Percentiles rank a stretch among this genome's conserved stretches.
phyloP scores from a whole-genome alignment of 2,888 invertebrate species.

The Gnatocerus cornutus region DNA sequence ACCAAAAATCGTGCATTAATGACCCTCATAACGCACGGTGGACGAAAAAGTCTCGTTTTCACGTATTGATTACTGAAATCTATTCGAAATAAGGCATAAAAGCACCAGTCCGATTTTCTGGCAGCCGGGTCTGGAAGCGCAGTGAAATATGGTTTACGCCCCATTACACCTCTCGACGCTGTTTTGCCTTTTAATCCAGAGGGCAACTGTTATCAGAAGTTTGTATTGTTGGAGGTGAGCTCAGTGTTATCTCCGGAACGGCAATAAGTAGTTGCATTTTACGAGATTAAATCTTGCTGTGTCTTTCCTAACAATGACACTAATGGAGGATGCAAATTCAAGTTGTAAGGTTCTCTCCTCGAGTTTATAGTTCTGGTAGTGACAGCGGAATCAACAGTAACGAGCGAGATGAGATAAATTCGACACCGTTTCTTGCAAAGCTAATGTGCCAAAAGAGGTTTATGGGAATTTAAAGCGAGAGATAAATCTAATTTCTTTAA shows the following conservation, averaged over 20 bases:
- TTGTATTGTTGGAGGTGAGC: constrained; percentile 48
- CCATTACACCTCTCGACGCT: constrained; percentile 63
- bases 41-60: too few species aligned
- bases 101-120: constrained; percentile 54
- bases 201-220: constrained; percentile 48
- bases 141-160: constrained; percentile 62
- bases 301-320: constrained; percentile 46
- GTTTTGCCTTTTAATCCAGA: constrained; percentile 60
- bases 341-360: constrained; percentile 35
- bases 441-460: constrained; percentile 39
- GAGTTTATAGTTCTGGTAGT: constrained; percentile 43
- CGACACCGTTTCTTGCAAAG: constrained; percentile 27
- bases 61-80: too few species aligned
- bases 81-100: constrained; percentile 21
- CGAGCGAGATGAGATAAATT: constrained; percentile 34
- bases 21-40: too few species aligned
- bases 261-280: constrained; percentile 52
- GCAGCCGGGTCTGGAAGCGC: constrained; percentile 51
- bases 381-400: constrained; percentile 39
- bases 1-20: too few species aligned
- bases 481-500: constrained; percentile 1
- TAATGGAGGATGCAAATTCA: constrained; percentile 48
- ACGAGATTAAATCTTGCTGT: constrained; percentile 51
- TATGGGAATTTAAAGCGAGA: constrained; percentile 22
- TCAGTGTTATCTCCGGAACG: constrained; percentile 46